A percentile compares a stretch with the other conserved stretches of the same genome.
These are phyloP conservation scores for Trichonephila clavata DNA, from an alignment of 1,140 invertebrate genomes.

Conservation along the genomic window DNA sequence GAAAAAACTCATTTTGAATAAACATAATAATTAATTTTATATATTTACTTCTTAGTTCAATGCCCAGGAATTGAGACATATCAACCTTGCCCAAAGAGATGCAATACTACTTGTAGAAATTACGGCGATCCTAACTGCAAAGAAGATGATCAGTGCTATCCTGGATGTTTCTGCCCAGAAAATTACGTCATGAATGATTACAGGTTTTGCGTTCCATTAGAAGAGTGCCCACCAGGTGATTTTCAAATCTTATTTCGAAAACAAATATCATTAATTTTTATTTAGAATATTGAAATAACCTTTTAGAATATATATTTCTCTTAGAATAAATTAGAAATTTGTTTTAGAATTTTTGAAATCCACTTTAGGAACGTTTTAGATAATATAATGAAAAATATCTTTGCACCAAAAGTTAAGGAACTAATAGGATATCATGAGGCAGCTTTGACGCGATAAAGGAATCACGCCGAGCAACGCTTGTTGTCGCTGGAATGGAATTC, in stretches of 20 bases:
- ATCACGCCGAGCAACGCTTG: too few relatives aligned
- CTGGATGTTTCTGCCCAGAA: conserved; percentile 60
- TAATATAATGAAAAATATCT: too few relatives aligned
- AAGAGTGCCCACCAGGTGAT: conserved; percentile 43
- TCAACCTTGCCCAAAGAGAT: conserved; percentile 22
- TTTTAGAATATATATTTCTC: too few relatives aligned
- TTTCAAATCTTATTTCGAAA: not conserved
- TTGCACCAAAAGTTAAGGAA: too few relatives aligned
- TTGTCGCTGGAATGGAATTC: too few relatives aligned
- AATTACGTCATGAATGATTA: conserved; percentile 30
- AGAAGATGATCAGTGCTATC: conserved; percentile 66
- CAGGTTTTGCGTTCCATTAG: not conserved
- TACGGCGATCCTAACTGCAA: conserved; percentile 61
- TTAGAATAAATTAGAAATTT: too few relatives aligned
- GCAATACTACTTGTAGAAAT: conserved; percentile 53
- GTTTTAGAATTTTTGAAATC: too few relatives aligned
- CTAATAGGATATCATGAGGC: too few relatives aligned
- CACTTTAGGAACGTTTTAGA: too few relatives aligned
- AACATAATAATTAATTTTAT: not conserved
- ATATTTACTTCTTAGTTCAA: not conserved
- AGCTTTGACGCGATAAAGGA: too few relatives aligned
- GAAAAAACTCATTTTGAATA: not conserved
- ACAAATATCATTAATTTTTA: too few relatives aligned
- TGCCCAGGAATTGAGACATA: conserved; percentile 5
- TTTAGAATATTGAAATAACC: too few relatives aligned